Conservation (phyloP, 2,797 vertebrate genomes). For the Peromyscus nudipes region DNA sequence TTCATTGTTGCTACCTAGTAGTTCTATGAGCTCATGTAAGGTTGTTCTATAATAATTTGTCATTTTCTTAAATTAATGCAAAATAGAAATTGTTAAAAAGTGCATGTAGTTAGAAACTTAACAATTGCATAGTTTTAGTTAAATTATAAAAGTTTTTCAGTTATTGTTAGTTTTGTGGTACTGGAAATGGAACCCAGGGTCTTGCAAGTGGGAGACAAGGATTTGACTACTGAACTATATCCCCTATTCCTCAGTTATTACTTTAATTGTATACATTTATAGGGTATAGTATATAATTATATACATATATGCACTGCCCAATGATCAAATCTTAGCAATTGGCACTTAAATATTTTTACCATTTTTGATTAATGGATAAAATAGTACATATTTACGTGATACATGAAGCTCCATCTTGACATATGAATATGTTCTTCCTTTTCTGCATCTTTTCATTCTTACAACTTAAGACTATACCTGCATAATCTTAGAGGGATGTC, state of each 20-base stretch:
- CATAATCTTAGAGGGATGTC: neutral
- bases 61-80: conserved; percentile 82
- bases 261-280: neutral
- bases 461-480: neutral
- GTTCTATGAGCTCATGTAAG: conserved; percentile 40
- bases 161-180: neutral
- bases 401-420: neutral
- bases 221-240: neutral
- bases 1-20: conserved; percentile 37
- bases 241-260: neutral
- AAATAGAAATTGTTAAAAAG: conserved; percentile 80
- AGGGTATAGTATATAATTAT: neutral
- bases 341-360: neutral
- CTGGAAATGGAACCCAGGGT: neutral
- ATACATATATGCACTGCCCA: neutral
- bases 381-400: neutral
- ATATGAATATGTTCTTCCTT: neutral
- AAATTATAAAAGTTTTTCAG: neutral
- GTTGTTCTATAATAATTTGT: neutral
- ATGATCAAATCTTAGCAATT: neutral
- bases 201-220: neutral
- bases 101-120: conserved; percentile 71
- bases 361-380: conserved; percentile 11
- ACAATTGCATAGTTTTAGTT: conserved; percentile 60
- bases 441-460: neutral